Percentiles rank a stretch among this genome's conserved stretches.
Evolutionary conservation across 2,888 invertebrate genomes (phyloP).

Genomic region (Ptychoptera albimana): DNA sequence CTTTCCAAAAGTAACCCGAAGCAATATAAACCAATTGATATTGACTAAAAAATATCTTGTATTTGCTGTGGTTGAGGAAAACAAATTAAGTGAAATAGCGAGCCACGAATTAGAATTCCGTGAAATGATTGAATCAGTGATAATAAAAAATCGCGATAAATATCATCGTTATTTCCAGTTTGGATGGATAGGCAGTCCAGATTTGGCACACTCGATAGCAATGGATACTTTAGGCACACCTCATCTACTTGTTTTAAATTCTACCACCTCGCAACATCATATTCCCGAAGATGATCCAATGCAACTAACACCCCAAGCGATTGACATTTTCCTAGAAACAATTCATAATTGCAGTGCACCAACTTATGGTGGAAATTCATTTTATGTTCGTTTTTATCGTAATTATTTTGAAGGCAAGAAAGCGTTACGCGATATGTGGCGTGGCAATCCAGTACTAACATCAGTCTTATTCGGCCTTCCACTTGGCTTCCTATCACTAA

Average conservation of each 20-base stretch:
- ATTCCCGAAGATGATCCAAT: constrained; percentile 72
- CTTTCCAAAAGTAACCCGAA: constrained; percentile 73
- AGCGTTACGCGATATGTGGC: constrained; percentile 73
- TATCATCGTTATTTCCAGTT: constrained; percentile 80
- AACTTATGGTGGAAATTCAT: constrained; percentile 73
- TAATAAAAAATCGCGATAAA: constrained; percentile 54
- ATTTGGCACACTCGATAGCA: constrained; percentile 84
- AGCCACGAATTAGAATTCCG: constrained; percentile 67
- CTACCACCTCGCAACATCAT: constrained; percentile 83
- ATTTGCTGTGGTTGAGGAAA: constrained; percentile 74
- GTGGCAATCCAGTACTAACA: constrained; percentile 83
- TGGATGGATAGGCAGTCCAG: constrained; percentile 85
- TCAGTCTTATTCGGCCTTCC: constrained; percentile 89
- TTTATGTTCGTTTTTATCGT: constrained; percentile 59
- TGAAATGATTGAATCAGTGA: constrained; percentile 70
- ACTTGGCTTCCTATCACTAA: constrained; percentile 79
- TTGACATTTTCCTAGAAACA: constrained; percentile 27
- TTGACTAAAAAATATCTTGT: constrained; percentile 76
- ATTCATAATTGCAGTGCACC: constrained; percentile 62
- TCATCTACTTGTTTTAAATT: constrained; percentile 77
- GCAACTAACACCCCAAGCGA: constrained; percentile 56
- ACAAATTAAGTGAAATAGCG: constrained; percentile 65
- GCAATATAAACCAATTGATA: constrained; percentile 69
- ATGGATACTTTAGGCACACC: constrained; percentile 75
- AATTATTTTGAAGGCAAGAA: constrained; percentile 71